phyloP scores from a whole-genome alignment of 2,888 invertebrate species.

The Scaptomyza reducta region DNA sequence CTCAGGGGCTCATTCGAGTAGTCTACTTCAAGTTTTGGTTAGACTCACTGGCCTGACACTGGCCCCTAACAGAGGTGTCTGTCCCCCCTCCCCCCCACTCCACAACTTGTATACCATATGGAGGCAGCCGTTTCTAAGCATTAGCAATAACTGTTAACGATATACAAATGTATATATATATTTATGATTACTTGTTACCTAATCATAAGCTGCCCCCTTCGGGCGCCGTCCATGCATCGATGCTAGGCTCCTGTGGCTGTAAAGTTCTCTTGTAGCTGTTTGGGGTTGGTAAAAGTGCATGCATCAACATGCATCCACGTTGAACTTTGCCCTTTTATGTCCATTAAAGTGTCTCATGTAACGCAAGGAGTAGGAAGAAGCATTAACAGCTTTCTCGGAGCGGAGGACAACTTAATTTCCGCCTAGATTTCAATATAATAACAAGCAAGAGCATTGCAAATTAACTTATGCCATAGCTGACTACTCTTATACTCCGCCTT shows the following conservation, averaged over 20 bases:
- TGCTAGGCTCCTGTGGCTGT: not conserved
- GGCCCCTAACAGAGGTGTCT: constrained; percentile 24
- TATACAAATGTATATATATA: no score
- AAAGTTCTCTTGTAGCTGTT: not conserved
- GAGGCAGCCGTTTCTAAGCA: no score
- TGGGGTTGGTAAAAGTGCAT: constrained; percentile 2
- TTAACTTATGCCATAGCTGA: not conserved
- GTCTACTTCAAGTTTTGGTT: constrained; percentile 26
- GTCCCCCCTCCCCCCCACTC: no score
- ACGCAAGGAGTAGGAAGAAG: constrained; percentile 21
- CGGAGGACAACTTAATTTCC: constrained; percentile 79
- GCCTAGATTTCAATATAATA: constrained; percentile 72
- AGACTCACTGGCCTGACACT: constrained; percentile 9
- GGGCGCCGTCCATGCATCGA: constrained; percentile 1
- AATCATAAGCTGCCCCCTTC: no score
- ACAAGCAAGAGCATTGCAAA: not conserved
- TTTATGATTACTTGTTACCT: no score
- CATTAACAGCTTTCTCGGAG: constrained; percentile 36
- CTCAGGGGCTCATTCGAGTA: constrained; percentile 21
- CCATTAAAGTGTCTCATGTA: constrained; percentile 72
- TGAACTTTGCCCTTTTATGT: constrained; percentile 69
- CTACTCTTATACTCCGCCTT: not conserved
- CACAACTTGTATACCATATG: not conserved
- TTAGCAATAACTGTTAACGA: not conserved
- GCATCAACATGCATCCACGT: constrained; percentile 32